phyloP scores from a whole-genome alignment of 1,140 invertebrate species.

The Prorops nasuta region DNA sequence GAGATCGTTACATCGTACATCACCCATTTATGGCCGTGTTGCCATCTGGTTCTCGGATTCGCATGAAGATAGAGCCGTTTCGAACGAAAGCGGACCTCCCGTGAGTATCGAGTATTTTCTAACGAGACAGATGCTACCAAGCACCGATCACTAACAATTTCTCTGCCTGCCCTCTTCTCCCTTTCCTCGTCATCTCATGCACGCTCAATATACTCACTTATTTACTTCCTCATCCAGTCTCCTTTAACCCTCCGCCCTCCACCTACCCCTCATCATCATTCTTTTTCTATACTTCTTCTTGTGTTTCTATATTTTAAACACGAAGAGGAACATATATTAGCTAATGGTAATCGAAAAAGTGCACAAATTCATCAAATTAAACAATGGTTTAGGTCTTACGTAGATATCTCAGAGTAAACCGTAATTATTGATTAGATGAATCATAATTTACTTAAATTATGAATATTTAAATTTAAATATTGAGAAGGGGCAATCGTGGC shows the following conservation, averaged over 20 bases:
- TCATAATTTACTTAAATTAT: no score
- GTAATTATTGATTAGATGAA: no score
- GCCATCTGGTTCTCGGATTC: constrained; percentile 33
- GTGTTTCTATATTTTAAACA: neutral
- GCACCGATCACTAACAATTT: constrained; percentile 16
- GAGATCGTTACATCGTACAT: constrained; percentile 37
- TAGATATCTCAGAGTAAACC: no score
- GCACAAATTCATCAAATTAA: neutral
- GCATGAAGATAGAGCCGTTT: constrained; percentile 44
- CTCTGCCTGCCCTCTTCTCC: no score
- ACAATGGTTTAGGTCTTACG: no score
- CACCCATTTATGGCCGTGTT: constrained; percentile 40
- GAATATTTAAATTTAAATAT: no score
- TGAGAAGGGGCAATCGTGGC: no score
- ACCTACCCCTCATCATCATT: neutral
- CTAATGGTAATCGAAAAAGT: constrained; percentile 2
- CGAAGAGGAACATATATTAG: constrained; percentile 1
- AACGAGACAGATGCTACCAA: constrained; percentile 13
- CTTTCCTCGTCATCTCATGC: neutral
- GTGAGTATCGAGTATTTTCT: constrained; percentile 45
- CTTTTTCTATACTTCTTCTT: neutral
- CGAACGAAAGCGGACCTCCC: constrained; percentile 44
- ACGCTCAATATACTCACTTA: no score
- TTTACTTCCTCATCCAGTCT: no score
- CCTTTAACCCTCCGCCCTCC: no score